These are phyloP conservation scores for Martes martes DNA, from an alignment of 2,113 vertebrate species.

Conservation along the genomic window DNA sequence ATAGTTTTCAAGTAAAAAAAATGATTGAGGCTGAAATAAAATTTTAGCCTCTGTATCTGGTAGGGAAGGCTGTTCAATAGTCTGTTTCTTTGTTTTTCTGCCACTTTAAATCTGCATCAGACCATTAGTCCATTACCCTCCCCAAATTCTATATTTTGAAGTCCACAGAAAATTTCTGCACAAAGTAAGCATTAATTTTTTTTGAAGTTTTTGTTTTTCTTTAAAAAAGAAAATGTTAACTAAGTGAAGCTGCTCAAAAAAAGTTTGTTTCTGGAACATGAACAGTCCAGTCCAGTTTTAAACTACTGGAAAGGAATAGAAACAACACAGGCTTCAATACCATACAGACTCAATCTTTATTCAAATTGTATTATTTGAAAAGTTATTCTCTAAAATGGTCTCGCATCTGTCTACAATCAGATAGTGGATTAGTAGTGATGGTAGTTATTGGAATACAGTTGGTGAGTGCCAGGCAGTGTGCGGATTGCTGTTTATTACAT, in stretches of 20 bases:
- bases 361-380: not conserved
- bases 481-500: not conserved
- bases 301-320: not conserved
- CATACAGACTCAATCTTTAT: not conserved
- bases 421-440: not conserved
- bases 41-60: not conserved
- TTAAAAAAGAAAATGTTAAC: not conserved
- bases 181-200: slow-evolving; percentile 17
- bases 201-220: not conserved
- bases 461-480: not conserved
- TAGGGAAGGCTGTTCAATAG: not conserved
- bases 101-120: not conserved
- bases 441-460: not conserved
- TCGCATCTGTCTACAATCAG: not conserved
- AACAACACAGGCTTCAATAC: not conserved
- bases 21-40: not conserved
- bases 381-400: not conserved
- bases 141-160: not conserved
- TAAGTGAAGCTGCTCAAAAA: not conserved
- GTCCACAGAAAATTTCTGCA: not conserved
- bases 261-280: not conserved
- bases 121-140: not conserved
- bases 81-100: not conserved
- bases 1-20: not conserved
- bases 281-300: slow-evolving; percentile 3